Base-by-base conservation (phyloP, 2,888 invertebrate species). In the Pyrochroa serraticornis region DNA sequence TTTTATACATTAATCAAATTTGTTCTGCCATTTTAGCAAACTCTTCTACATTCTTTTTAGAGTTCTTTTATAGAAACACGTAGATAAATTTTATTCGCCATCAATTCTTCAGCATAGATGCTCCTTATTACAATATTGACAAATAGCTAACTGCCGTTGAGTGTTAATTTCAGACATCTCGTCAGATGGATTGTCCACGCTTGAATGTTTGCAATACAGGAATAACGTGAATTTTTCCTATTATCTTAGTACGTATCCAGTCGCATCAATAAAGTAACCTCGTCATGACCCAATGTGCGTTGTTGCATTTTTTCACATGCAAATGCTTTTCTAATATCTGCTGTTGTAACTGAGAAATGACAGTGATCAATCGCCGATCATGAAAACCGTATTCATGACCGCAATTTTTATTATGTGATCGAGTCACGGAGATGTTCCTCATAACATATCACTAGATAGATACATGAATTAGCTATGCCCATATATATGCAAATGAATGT, bases 341-440 rank as follows among this genome's bases (percentile, higher is more conserved):
- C 22, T 5, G 22, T 22, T 42, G 39, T 64, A 65, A 65, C 64
- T 64, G 63, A 63, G 53, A 38, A 65, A 51, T 58, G 69, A 69
- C 69, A 67, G 63, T 69, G 67, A 69, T 69, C 67, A 69, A 69
- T 68, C 52, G 60, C 58, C 59, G 59, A 68, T 68, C 64, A 58
- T 63, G 56, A 31, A 42, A 62, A 58, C 64, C 55, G 55, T 65
- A 65, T 63, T 56, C 45, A 57, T 60, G 52, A 34, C 48, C 33
- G 52, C 52, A 49, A 54, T 61, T 60, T 62, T 61, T 65, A 63
- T 56, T 53, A 54, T 42, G 48, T 35, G 50, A 48, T 49, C 58
- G 53, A 62, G 56, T 45, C 55, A 56, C 36, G 46, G 50, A 56
- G 59, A 61, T 58, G 60, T 62, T 52, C 34, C 47, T 44, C 32